These are phyloP conservation scores for Hypanus sabinus DNA, from an alignment of 2,113 vertebrate genomes.

Conservation along the genomic window DNA sequence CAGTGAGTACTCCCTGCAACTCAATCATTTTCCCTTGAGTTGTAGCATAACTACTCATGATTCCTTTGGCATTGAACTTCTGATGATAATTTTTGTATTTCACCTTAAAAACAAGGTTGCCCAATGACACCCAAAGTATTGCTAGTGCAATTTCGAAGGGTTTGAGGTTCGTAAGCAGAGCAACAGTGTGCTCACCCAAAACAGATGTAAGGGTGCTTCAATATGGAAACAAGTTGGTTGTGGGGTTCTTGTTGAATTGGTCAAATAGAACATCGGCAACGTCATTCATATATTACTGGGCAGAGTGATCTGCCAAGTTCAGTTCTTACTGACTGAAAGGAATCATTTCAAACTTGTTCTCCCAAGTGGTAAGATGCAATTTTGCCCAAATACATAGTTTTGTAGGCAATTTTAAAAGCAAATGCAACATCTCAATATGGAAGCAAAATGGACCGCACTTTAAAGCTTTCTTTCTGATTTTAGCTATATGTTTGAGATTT, in stretches of 20 bases:
- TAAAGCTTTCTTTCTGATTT: not conserved
- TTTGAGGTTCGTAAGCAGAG: not conserved
- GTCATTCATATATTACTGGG: not conserved
- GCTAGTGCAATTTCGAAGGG: not conserved
- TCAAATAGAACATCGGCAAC: not conserved
- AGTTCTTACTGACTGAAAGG: not conserved
- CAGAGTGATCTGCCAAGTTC: not conserved
- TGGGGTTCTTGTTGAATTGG: not conserved
- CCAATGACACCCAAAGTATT: not conserved
- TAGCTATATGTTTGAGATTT: not conserved
- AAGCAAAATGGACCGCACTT: not conserved
- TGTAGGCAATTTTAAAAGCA: not conserved
- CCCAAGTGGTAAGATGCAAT: not conserved
- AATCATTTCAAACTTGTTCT: not conserved
- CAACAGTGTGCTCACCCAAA: not conserved
- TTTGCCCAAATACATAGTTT: not conserved
- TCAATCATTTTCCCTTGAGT: not conserved
- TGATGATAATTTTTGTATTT: not conserved
- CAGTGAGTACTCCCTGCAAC: not conserved
- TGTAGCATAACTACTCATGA: not conserved
- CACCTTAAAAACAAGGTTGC: not conserved
- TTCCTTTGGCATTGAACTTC: not conserved
- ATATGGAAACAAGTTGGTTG: not conserved
- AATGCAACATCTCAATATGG: not conserved
- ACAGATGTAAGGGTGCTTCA: not conserved